These are phyloP conservation scores for Anguilla obscura DNA, from an alignment of 2,797 vertebrate genomes.

Conservation along the genomic window DNA sequence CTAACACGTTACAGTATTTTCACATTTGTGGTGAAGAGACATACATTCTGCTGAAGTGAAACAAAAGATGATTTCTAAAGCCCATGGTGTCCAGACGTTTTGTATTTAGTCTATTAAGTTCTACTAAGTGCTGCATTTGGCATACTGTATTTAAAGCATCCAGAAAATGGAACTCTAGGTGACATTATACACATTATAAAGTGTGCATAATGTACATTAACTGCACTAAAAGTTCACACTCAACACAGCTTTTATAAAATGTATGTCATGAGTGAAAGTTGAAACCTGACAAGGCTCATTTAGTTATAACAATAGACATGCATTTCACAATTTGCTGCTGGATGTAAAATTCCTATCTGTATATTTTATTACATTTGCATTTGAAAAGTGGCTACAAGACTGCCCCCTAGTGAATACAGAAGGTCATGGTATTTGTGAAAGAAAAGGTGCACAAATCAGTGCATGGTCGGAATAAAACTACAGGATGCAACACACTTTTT, in stretches of 20 bases:
- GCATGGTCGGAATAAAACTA: neutral
- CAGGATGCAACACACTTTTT: too few species aligned
- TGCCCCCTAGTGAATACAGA: slow-evolving; percentile 1
- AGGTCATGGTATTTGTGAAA: neutral
- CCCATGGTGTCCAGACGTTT: neutral
- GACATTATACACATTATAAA: neutral
- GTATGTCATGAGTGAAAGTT: neutral
- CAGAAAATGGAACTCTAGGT: too few species aligned
- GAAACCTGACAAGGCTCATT: neutral
- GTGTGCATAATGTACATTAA: neutral
- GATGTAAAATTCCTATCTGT: neutral
- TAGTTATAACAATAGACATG: neutral
- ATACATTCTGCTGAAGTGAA: neutral
- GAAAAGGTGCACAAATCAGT: neutral
- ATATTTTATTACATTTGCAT: neutral
- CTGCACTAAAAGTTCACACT: neutral
- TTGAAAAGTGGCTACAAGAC: neutral
- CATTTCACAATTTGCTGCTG: neutral
- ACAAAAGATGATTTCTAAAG: neutral
- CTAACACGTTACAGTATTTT: neutral
- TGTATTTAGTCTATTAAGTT: neutral
- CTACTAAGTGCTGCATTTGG: too few species aligned
- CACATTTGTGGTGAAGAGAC: neutral
- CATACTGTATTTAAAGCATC: neutral
- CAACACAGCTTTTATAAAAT: neutral